Percentiles rank a stretch among this genome's conserved stretches.
Conservation (phyloP, 2,797 vertebrate genomes). For the Carduelis carduelis region DNA sequence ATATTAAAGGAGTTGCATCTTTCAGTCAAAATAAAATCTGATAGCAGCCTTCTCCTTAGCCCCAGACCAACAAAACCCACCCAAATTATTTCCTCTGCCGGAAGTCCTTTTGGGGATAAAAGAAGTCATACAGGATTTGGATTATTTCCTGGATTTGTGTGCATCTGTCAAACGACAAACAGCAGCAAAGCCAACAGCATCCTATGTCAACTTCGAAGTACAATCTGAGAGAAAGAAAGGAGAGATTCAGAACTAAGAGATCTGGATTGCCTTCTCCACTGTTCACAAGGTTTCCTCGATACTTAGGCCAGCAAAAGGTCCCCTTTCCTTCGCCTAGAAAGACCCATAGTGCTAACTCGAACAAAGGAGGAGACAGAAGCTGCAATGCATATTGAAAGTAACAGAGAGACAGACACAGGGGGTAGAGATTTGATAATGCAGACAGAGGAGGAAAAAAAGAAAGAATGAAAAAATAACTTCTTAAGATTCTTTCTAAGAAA, state of each 20-base stretch:
- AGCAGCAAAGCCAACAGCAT: slow-evolving; percentile 37
- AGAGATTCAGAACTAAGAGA: background rate
- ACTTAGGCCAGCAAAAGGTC: slow-evolving; percentile 60
- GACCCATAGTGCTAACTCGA: slow-evolving; percentile 30
- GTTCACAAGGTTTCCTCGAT: slow-evolving; percentile 58
- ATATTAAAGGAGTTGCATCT: slow-evolving; percentile 61
- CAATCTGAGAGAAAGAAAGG: slow-evolving; percentile 11
- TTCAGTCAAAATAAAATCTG: slow-evolving; percentile 54
- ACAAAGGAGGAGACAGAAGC: slow-evolving; percentile 71
- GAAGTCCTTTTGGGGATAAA: slow-evolving; percentile 67
- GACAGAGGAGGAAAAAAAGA: background rate
- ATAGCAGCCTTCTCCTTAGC: slow-evolving; percentile 1
- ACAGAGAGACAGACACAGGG: slow-evolving; percentile 56
- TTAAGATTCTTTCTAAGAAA: slow-evolving; percentile 69
- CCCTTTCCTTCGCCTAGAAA: slow-evolving; percentile 53
- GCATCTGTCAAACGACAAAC: slow-evolving; percentile 13
- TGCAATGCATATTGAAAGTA: slow-evolving; percentile 58
- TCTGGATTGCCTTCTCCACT: slow-evolving; percentile 41
- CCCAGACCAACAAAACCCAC: background rate
- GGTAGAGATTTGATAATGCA: slow-evolving; percentile 49
- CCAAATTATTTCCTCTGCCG: slow-evolving; percentile 70
- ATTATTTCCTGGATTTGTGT: slow-evolving; percentile 61
- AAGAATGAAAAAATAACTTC: slow-evolving; percentile 20
- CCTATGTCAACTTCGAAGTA: background rate
- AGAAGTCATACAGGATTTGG: slow-evolving; percentile 67